phyloP scores from a whole-genome alignment of 2,113 vertebrate species.

The Chroicocephalus ridibundus region DNA sequence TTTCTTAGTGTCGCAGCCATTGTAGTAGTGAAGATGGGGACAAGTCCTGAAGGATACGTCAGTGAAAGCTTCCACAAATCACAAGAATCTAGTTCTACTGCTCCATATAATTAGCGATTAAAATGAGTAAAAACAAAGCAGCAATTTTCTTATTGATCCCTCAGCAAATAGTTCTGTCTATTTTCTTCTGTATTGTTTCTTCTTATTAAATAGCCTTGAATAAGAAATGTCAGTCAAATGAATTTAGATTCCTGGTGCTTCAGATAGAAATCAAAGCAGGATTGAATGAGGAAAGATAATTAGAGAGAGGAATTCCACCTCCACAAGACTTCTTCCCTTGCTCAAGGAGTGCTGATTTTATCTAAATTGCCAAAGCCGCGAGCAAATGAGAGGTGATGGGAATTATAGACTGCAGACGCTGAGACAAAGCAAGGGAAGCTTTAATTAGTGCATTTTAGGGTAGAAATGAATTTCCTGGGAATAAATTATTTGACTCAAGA shows the following conservation, averaged over 20 bases:
- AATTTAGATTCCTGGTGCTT: conserved; percentile 40
- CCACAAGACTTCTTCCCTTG: conserved; percentile 31
- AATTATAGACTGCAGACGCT: conserved; percentile 24
- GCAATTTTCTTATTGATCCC: conserved; percentile 52
- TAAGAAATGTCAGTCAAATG: conserved; percentile 56
- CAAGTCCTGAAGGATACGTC: neutral
- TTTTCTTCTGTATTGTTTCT: conserved; percentile 53
- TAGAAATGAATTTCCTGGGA: conserved; percentile 51
- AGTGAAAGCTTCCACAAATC: neutral
- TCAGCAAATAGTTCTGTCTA: conserved; percentile 44
- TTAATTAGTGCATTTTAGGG: conserved; percentile 53
- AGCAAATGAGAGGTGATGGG: conserved; percentile 51
- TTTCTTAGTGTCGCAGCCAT: neutral
- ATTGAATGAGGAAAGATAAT: conserved; percentile 52
- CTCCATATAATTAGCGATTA: conserved; percentile 18
- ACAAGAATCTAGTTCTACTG: neutral
- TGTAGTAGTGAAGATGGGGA: neutral
- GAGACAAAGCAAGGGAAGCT: conserved; percentile 50
- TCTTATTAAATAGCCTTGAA: conserved; percentile 44
- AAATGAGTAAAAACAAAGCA: conserved; percentile 48
- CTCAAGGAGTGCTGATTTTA: conserved; percentile 46
- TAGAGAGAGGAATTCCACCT: conserved; percentile 52
- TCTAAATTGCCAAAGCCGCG: conserved; percentile 41
- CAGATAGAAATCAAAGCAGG: conserved; percentile 53
- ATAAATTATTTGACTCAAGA: conserved; percentile 35